A percentile compares a stretch with the other conserved stretches of the same genome.
These are phyloP conservation scores for Enhydra lutris DNA, from an alignment of 2,113 vertebrate genomes.

Conservation along the genomic window DNA sequence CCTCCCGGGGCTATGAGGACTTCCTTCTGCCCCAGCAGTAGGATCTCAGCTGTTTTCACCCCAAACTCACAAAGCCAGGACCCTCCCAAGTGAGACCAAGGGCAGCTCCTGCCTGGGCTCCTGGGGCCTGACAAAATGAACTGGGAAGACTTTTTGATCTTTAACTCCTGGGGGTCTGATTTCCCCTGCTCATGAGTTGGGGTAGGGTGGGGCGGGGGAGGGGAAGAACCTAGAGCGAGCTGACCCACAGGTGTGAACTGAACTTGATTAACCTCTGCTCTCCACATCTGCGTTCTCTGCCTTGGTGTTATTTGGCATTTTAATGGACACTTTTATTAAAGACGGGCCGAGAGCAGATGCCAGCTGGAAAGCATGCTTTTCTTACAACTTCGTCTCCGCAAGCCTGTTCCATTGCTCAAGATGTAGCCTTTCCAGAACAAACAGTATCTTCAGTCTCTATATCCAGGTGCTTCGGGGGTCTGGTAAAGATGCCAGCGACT, in stretches of 20 bases:
- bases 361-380: not conserved
- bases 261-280: conserved; percentile 55
- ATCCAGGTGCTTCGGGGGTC: not conserved
- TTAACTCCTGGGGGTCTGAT: conserved; percentile 41
- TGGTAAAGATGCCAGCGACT: no score
- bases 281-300: conserved; percentile 59
- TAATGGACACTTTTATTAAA: conserved; percentile 60
- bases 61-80: conserved; percentile 49
- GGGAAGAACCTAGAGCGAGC: not conserved
- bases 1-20: not conserved
- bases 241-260: conserved; percentile 67
- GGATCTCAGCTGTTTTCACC: conserved; percentile 5
- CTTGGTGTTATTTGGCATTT: conserved; percentile 19
- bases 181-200: not conserved
- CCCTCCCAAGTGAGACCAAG: not conserved
- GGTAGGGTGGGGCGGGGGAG: not conserved
- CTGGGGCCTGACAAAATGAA: conserved; percentile 46
- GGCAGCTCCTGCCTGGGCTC: not conserved
- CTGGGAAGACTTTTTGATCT: conserved; percentile 70
- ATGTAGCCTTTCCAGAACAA: conserved; percentile 25
- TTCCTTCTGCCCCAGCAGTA: not conserved
- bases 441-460: not conserved
- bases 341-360: conserved; percentile 26
- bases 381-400: not conserved
- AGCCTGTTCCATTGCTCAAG: not conserved